Base-by-base conservation (phyloP, 2,113 vertebrate species). In the Dissostichus mawsoni region DNA sequence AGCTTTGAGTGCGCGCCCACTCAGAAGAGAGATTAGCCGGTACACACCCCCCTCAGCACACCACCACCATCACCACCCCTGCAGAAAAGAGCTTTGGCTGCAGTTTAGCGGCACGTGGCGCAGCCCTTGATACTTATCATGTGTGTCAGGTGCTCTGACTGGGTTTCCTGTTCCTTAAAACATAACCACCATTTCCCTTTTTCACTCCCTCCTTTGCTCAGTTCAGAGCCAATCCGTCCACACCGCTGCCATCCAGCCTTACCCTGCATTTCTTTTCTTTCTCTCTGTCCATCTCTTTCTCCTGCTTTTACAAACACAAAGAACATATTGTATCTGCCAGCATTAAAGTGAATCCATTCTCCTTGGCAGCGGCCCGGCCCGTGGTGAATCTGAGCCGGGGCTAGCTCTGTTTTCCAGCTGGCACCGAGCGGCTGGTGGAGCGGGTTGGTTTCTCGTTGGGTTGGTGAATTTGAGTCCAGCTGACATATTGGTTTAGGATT, bases 31-130 rank as follows among this genome's bases (percentile, higher is more conserved):
- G 92, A 94, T 95, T 94, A 94, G 73, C 74, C 53, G 44, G 56
- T 80, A 64, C 84, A 80, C 80, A 51, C 81, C 14, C 74, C 52
- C 74, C 50, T 41, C 45, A 6, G 14, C 86, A 82, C 83, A 70
- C 83, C 69, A 48, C 62, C 86, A 66, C 63, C 77, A 74, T 59
- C 62, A 56, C 82, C 74, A 61, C 69, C 77, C 81, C 80, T 65
- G 74, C 68, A 81, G 84, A 86, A 90, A 89, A 89, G 84, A 89
- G 90, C 86, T 92, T 92, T 89, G 92, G 89, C 88, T 92, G 89
- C 90, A 90, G 83, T 94, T 90, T 90, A 82, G 85, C 50, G 93
- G 93, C 94, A 93, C 93, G 93, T 94, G 94, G 91, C 94, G 51
- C 62, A 76, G 89, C 82, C 90, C 92, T 92, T 92, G 90, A 94